Percentiles rank a stretch among this genome's conserved stretches.
phyloP scores from a whole-genome alignment of 2,797 vertebrate genomes.

The Adrianichthys oophorus region DNA sequence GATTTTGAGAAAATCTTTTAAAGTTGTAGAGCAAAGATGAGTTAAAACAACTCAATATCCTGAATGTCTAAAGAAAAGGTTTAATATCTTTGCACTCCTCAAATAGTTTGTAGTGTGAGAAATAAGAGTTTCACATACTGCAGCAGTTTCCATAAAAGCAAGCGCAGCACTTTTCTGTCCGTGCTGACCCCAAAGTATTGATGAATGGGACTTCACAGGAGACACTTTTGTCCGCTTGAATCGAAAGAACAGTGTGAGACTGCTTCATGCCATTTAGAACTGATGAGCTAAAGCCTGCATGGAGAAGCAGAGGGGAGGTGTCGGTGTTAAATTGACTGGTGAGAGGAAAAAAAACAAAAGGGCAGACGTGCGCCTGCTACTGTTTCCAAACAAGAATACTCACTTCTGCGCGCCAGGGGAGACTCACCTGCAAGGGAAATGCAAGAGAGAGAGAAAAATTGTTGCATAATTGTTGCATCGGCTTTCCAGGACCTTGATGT shows the following conservation, averaged over 20 bases:
- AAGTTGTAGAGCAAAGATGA: too few species aligned
- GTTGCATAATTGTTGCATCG: conserved; percentile 58
- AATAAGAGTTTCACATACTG: conserved; percentile 3
- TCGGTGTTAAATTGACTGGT: conserved; percentile 76
- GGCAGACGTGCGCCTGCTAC: conserved; percentile 65
- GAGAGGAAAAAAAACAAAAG: conserved; percentile 65
- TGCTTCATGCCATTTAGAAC: conserved; percentile 65
- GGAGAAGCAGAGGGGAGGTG: conserved; percentile 64
- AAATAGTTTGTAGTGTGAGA: too few species aligned
- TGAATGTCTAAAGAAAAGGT: too few species aligned
- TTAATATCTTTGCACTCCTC: too few species aligned
- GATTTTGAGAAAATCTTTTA: too few species aligned
- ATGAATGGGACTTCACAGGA: conserved; percentile 49
- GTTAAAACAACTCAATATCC: too few species aligned
- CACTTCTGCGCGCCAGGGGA: conserved; percentile 61
- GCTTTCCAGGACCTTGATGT: conserved; percentile 65
- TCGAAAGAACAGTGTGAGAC: conserved; percentile 66
- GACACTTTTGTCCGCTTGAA: conserved; percentile 56
- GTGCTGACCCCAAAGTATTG: conserved; percentile 48
- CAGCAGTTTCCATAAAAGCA: background rate
- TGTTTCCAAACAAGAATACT: conserved; percentile 75
- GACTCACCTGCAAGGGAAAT: conserved; percentile 63
- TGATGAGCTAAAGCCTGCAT: conserved; percentile 62
- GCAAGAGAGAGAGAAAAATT: conserved; percentile 58
- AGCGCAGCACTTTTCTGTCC: conserved; percentile 12